These are phyloP conservation scores for Tetranychus cinnabarinus DNA, from an alignment of 1,140 invertebrate genomes.

Conservation along the genomic window DNA sequence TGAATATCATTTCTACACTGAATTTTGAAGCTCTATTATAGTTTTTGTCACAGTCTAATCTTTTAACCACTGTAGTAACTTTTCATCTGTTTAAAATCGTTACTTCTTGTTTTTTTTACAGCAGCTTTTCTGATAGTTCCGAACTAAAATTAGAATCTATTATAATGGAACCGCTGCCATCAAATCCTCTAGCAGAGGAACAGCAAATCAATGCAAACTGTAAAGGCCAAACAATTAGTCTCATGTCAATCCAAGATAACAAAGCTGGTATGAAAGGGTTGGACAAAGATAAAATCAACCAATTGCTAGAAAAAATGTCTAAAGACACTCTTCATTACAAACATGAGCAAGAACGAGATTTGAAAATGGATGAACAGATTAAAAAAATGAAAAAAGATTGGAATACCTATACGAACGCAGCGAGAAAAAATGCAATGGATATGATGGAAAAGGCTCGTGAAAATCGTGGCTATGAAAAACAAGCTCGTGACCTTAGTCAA, in stretches of 20 bases:
- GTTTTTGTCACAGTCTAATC: too few relatives aligned
- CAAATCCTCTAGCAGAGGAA: too few relatives aligned
- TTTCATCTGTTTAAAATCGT: too few relatives aligned
- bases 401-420: constrained; percentile 17
- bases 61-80: too few relatives aligned
- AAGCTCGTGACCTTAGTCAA: constrained; percentile 22
- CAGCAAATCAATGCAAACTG: too few relatives aligned
- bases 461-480: constrained; percentile 5
- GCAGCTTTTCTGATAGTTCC: too few relatives aligned
- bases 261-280: constrained; percentile 35
- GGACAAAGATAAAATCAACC: constrained; percentile 32
- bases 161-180: too few relatives aligned
- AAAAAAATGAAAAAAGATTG: constrained; percentile 19
- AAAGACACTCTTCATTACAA: constrained; percentile 33
- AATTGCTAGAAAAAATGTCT: constrained; percentile 31
- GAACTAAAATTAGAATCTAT: too few relatives aligned
- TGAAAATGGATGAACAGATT: constrained; percentile 26
- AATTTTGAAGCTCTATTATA: too few relatives aligned
- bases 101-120: too few relatives aligned
- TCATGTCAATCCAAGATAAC: constrained; percentile 8
- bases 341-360: constrained; percentile 24
- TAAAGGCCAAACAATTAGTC: constrained; percentile 19
- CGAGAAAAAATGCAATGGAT: constrained; percentile 18
- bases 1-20: too few relatives aligned
- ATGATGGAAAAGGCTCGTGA: constrained; percentile 16